These are phyloP conservation scores for Gryllus longicercus DNA, from an alignment of 2,888 invertebrate genomes.

Conservation along the genomic window DNA sequence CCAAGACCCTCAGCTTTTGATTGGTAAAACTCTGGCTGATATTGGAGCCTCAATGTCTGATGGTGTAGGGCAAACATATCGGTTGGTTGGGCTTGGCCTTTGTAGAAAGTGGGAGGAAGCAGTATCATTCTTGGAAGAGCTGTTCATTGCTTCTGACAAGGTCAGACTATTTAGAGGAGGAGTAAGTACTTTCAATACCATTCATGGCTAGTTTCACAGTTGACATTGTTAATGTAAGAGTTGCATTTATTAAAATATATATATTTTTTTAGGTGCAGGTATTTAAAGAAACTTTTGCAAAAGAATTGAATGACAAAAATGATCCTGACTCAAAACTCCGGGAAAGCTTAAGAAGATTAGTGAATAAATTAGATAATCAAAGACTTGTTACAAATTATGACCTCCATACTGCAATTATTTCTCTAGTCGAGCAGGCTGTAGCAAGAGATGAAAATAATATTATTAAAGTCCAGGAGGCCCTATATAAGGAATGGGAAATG, in stretches of 20 bases:
- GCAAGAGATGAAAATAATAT: slow-evolving; percentile 56
- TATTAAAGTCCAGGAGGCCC: slow-evolving; percentile 56
- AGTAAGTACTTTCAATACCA: slow-evolving; percentile 34
- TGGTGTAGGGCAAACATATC: slow-evolving; percentile 55
- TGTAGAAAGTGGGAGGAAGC: slow-evolving; percentile 64
- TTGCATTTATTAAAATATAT: neutral
- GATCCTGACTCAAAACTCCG: slow-evolving; percentile 29
- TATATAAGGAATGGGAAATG: slow-evolving; percentile 59
- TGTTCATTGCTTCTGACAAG: slow-evolving; percentile 37
- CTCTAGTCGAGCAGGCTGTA: slow-evolving; percentile 44
- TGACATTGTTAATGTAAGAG: too few species aligned
- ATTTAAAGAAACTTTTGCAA: slow-evolving; percentile 50
- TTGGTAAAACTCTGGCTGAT: slow-evolving; percentile 78
- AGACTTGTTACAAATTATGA: slow-evolving; percentile 25
- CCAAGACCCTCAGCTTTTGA: slow-evolving; percentile 62
- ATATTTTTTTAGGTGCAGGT: slow-evolving; percentile 40
- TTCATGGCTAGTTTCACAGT: neutral
- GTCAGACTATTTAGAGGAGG: slow-evolving; percentile 49
- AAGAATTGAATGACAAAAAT: slow-evolving; percentile 34
- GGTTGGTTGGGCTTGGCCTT: slow-evolving; percentile 63
- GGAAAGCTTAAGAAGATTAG: slow-evolving; percentile 28
- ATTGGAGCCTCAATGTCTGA: slow-evolving; percentile 54
- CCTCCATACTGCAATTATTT: slow-evolving; percentile 32
- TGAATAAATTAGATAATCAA: slow-evolving; percentile 32
- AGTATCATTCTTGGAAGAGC: slow-evolving; percentile 41